phyloP scores from a whole-genome alignment of 1,140 invertebrate genomes.

The Saxidomus purpurata region DNA sequence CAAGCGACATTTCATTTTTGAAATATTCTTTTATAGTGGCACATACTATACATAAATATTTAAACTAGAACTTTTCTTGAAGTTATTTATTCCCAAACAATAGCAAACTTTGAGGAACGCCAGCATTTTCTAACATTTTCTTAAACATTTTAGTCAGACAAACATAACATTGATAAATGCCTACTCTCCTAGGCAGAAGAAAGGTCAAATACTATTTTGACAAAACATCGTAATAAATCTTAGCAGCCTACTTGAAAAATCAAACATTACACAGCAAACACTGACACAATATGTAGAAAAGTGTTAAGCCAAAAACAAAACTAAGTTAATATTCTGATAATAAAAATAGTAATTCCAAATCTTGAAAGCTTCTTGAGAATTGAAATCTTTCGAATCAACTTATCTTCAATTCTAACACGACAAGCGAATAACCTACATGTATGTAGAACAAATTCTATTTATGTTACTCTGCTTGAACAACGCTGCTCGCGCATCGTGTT shows the following conservation, averaged over 20 bases:
- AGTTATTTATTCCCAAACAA: not conserved
- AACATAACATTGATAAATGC: too few species aligned
- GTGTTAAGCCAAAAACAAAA: not conserved
- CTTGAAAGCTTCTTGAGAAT: constrained; percentile 16
- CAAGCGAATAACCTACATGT: too few species aligned
- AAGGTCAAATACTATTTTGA: not conserved
- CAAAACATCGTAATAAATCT: not conserved
- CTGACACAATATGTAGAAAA: not conserved
- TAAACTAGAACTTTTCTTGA: not conserved
- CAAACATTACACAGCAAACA: not conserved
- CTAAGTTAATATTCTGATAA: not conserved
- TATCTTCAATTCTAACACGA: too few species aligned
- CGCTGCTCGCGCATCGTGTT: too few species aligned
- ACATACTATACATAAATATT: not conserved
- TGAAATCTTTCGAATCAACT: too few species aligned
- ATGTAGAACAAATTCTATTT: too few species aligned
- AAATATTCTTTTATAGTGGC: not conserved
- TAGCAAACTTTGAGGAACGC: too few species aligned
- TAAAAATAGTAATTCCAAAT: constrained; percentile 6
- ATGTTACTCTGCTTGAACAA: too few species aligned
- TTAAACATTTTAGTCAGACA: too few species aligned
- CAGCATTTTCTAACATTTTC: too few species aligned
- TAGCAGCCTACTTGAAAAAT: too few species aligned
- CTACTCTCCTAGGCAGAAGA: not conserved
- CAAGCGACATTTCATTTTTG: not conserved